These are phyloP conservation scores for Heliothis subflexa DNA, from an alignment of 1,140 invertebrate species.

Conservation along the genomic window DNA sequence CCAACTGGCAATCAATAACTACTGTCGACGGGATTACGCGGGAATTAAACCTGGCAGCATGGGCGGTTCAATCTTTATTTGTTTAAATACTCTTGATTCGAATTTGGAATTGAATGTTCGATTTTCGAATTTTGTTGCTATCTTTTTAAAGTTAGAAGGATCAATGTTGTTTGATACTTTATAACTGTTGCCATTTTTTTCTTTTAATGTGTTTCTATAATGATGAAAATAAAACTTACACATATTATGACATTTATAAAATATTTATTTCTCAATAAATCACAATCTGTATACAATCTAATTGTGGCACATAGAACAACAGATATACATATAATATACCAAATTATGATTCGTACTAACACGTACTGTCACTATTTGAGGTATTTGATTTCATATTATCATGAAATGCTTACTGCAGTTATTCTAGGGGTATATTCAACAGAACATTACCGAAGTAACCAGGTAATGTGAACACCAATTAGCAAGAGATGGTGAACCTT, in stretches of 20 bases:
- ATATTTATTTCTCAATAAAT: constrained; percentile 80
- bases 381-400: constrained; percentile 61
- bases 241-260: constrained; percentile 77
- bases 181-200: background rate
- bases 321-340: constrained; percentile 72
- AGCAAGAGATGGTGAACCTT: background rate
- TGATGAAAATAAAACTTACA: background rate
- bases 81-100: constrained; percentile 22
- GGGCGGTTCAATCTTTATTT: background rate
- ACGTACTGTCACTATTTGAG: constrained; percentile 65
- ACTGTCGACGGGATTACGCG: constrained; percentile 19
- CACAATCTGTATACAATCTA: constrained; percentile 75
- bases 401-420: constrained; percentile 38
- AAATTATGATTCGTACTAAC: constrained; percentile 63
- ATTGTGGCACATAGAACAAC: constrained; percentile 81
- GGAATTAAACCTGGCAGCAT: constrained; percentile 11
- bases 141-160: background rate
- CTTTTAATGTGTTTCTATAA: background rate
- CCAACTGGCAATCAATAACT: constrained; percentile 32
- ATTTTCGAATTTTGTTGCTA: constrained; percentile 1
- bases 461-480: background rate
- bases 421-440: constrained; percentile 6
- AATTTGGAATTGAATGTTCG: background rate
- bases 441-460: background rate
- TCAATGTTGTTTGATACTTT: background rate